These are phyloP conservation scores for Listronotus oregonensis DNA, from an alignment of 1,140 invertebrate species.

Conservation along the genomic window DNA sequence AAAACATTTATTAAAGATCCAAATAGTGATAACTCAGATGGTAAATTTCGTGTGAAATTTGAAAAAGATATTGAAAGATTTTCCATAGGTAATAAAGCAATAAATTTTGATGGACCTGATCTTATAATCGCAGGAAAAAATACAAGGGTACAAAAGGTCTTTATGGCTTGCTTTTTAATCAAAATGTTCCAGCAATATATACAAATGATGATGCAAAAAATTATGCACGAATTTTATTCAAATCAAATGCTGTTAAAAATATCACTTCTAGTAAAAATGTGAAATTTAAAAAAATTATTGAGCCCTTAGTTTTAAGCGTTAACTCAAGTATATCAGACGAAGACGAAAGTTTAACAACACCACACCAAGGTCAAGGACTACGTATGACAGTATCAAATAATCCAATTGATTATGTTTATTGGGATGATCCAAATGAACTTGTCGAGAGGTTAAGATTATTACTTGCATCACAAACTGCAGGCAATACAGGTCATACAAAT, in stretches of 20 bases:
- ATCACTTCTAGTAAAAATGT: background rate
- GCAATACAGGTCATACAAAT: slow-evolving; percentile 13
- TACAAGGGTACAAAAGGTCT: too few relatives aligned
- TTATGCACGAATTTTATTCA: background rate
- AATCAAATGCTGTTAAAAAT: background rate
- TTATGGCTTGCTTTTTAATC: background rate
- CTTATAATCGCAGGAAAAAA: too few relatives aligned
- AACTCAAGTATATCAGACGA: background rate
- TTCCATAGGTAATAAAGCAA: too few relatives aligned
- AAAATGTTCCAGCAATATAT: background rate
- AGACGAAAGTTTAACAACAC: background rate
- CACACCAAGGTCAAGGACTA: background rate
- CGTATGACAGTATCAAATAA: background rate
- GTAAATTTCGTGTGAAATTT: too few relatives aligned
- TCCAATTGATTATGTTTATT: slow-evolving; percentile 18
- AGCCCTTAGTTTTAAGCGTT: background rate
- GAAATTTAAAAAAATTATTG: slow-evolving; percentile 3
- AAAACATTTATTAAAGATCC: too few relatives aligned
- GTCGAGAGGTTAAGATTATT: slow-evolving; percentile 11
- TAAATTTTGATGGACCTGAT: too few relatives aligned
- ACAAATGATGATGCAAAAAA: background rate
- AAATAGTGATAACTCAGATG: too few relatives aligned
- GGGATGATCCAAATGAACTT: slow-evolving; percentile 18
- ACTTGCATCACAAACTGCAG: slow-evolving; percentile 3
- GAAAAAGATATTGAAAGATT: too few relatives aligned